Conservation (phyloP, 1,140 invertebrate species). For the Lamellibrachia luymesi region DNA sequence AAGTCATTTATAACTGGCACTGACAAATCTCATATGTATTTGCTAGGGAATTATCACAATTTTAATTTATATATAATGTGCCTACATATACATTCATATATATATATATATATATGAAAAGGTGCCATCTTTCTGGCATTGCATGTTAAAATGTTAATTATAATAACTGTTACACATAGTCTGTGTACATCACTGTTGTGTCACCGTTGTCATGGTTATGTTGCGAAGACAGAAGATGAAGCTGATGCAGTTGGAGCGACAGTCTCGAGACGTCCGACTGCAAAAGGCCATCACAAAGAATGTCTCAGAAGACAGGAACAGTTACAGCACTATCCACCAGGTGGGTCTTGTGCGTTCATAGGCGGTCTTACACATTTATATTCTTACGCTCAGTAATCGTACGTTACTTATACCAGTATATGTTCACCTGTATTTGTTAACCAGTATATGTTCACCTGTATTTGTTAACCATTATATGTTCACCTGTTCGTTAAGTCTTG, state of each 20-base stretch:
- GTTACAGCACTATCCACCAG: not conserved
- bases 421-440: too few relatives aligned
- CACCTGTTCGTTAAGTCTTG: too few relatives aligned
- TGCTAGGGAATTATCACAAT: not conserved
- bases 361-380: too few relatives aligned
- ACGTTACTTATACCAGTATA: too few relatives aligned
- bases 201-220: not conserved
- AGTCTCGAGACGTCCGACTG: not conserved
- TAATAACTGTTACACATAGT: not conserved
- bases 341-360: not conserved
- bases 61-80: not conserved
- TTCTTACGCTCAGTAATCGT: too few relatives aligned
- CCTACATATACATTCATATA: too few relatives aligned
- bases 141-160: too few relatives aligned
- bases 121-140: too few relatives aligned
- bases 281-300: not conserved
- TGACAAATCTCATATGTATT: not conserved
- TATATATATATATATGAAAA: too few relatives aligned
- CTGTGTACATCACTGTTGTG: not conserved
- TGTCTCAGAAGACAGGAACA: not conserved
- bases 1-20: not conserved
- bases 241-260: not conserved
- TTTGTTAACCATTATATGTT: too few relatives aligned
- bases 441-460: too few relatives aligned
- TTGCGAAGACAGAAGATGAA: slow-evolving; percentile 8